Evolutionary conservation across 2,888 invertebrate species (phyloP).

Genomic region (Dynastes hyllus): DNA sequence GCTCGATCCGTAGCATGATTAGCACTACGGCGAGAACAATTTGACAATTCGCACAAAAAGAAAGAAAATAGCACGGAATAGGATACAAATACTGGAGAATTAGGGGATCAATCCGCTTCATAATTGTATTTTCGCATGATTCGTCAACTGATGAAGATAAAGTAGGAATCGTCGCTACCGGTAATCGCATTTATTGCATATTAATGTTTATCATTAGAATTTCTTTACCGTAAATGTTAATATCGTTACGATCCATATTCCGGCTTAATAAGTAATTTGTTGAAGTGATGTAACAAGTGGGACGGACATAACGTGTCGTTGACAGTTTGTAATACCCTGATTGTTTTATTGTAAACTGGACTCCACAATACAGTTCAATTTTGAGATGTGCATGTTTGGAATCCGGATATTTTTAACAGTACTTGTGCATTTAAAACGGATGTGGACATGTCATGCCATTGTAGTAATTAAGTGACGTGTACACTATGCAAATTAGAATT

Average conservation of each 20-base stretch:
- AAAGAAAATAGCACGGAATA: background rate
- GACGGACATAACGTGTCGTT: background rate
- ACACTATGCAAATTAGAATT: no score
- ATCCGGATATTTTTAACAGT: slow-evolving; percentile 8
- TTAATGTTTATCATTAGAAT: background rate
- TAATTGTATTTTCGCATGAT: background rate
- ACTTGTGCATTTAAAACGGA: no score
- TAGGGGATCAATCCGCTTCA: background rate
- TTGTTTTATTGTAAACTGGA: background rate
- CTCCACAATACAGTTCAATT: background rate
- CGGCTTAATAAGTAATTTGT: background rate
- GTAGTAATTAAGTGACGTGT: no score
- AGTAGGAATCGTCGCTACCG: background rate
- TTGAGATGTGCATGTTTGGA: background rate
- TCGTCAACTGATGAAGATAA: background rate
- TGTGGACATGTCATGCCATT: no score
- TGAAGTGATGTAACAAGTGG: background rate
- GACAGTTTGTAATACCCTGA: background rate
- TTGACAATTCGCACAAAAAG: background rate
- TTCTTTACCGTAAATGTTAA: background rate
- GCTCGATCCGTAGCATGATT: background rate
- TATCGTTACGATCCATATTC: background rate
- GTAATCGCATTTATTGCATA: background rate
- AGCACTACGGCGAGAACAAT: background rate
- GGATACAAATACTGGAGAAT: background rate